Conservation (phyloP, 2,797 vertebrate species). For the Borostomias antarcticus region DNA sequence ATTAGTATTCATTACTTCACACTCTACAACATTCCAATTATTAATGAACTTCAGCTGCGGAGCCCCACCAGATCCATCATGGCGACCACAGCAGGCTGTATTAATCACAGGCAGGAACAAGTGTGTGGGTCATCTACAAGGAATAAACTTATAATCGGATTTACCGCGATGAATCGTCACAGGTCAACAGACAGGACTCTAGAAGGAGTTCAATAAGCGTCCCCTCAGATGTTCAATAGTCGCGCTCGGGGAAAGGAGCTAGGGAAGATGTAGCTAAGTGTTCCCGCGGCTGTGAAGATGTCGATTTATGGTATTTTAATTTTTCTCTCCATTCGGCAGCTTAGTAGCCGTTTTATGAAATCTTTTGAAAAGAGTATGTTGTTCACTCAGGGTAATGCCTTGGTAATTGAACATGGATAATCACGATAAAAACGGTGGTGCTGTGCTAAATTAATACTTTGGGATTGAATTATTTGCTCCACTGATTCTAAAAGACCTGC, state of each 20-base stretch:
- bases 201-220: conserved; percentile 54
- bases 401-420: conserved; percentile 35
- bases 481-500: not conserved
- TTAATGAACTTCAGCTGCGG: conserved; percentile 99
- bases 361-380: conserved; percentile 30
- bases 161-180: conserved; percentile 73
- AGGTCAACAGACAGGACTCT: conserved; percentile 63
- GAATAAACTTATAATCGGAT: conserved; percentile 82
- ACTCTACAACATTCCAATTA: conserved; percentile 99
- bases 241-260: conserved; percentile 41
- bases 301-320: conserved; percentile 58
- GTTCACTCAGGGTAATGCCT: conserved; percentile 30
- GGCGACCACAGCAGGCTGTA: conserved; percentile 81
- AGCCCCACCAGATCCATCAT: conserved; percentile 93
- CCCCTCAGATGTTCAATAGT: conserved; percentile 51
- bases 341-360: conserved; percentile 32
- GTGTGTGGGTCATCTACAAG: conserved; percentile 77
- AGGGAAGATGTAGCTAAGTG: conserved; percentile 57
- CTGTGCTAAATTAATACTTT: conserved; percentile 7
- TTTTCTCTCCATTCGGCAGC: conserved; percentile 37
- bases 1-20: conserved; percentile 99
- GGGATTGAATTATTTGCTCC: conserved; percentile 4
- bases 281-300: conserved; percentile 34
- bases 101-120: conserved; percentile 87
- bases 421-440: conserved; percentile 27